These are phyloP conservation scores for Cariama cristata DNA, from an alignment of 2,113 vertebrate species.

Conservation along the genomic window DNA sequence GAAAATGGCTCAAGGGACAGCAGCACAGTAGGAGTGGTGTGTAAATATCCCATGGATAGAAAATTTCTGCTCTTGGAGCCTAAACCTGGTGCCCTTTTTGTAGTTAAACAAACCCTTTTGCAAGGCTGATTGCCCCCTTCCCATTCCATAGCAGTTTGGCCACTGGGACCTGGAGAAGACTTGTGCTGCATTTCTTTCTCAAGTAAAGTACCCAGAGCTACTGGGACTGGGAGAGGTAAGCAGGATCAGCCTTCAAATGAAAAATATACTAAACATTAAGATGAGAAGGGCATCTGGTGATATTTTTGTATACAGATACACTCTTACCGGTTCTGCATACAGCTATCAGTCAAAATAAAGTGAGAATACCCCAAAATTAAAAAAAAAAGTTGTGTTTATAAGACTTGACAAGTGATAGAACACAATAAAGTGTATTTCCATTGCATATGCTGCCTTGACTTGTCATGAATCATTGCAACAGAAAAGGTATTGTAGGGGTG, in stretches of 20 bases:
- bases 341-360: background rate
- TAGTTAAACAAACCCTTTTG: background rate
- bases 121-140: background rate
- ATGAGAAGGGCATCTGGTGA: background rate
- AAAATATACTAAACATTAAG: background rate
- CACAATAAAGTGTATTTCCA: background rate
- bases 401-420: background rate
- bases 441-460: background rate
- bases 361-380: background rate
- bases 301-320: background rate
- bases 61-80: background rate
- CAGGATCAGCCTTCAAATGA: background rate
- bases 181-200: background rate
- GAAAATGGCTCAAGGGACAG: background rate
- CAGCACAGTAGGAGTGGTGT: background rate
- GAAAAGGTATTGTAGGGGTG: background rate
- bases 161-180: background rate
- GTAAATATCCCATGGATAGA: background rate
- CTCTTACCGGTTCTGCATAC: background rate
- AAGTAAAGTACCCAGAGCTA: background rate
- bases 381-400: background rate
- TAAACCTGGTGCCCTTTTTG: background rate
- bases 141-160: background rate
- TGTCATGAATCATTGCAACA: slow-evolving; percentile 2
- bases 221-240: background rate